Conservation (phyloP, 2,888 invertebrate genomes). For the Drosophila siamana region DNA sequence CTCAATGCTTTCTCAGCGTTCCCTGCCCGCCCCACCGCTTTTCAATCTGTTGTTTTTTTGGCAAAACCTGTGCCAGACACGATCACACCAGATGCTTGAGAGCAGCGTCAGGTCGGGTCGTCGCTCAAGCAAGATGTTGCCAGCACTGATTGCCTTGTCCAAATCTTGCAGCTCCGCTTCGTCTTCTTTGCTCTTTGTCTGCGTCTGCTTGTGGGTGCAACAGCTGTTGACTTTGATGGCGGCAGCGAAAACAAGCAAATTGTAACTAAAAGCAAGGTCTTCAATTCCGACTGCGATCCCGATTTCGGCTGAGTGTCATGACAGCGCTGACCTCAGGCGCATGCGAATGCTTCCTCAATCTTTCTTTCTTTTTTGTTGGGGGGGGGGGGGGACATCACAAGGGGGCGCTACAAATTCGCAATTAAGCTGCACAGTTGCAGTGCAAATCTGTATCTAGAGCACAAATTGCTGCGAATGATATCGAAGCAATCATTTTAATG, state of each 20-base stretch:
- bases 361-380: slow-evolving; percentile 19
- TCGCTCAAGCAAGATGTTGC: slow-evolving; percentile 62
- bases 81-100: slow-evolving; percentile 49
- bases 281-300: slow-evolving; percentile 36
- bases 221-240: slow-evolving; percentile 58
- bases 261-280: slow-evolving; percentile 13
- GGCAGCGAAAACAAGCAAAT: slow-evolving; percentile 8
- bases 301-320: slow-evolving; percentile 61
- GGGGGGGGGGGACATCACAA: too few species aligned
- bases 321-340: slow-evolving; percentile 71
- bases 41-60: slow-evolving; percentile 34
- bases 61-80: slow-evolving; percentile 53
- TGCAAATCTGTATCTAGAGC: slow-evolving; percentile 11
- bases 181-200: not conserved
- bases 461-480: slow-evolving; percentile 40
- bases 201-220: slow-evolving; percentile 55
- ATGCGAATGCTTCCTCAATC: slow-evolving; percentile 43
- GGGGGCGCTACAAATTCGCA: too few species aligned
- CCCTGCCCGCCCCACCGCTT: not conserved
- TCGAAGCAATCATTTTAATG: slow-evolving; percentile 57
- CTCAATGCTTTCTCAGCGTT: slow-evolving; percentile 12
- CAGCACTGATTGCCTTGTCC: slow-evolving; percentile 52
- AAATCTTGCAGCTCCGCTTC: slow-evolving; percentile 9
- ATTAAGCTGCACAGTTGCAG: slow-evolving; percentile 43
- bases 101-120: slow-evolving; percentile 21